Evolutionary conservation across 2,888 invertebrate species (phyloP), one percentile per base, ranked within the genome.

Genomic region (Archips crataeganus): DNA sequence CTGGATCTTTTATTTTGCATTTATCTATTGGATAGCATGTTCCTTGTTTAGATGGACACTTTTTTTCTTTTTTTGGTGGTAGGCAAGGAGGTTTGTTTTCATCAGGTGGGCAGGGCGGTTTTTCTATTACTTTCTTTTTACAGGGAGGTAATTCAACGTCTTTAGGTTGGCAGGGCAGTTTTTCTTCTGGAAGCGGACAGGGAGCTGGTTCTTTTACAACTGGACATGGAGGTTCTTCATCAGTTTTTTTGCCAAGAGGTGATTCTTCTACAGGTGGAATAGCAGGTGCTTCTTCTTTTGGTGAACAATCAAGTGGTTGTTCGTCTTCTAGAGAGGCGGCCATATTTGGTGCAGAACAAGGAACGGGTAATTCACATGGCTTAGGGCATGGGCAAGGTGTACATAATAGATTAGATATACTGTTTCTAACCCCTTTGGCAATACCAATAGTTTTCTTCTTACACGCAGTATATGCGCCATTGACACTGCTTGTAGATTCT

Each of bases 1-100:
- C 75, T 42, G 65, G 65, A 36, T 65, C 65, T 11, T 51, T 39
- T n/a, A 65, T 39, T 10, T 42, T 34, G 36, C 65, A 32, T 13
- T 63, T 63, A 32, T 13, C 13, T 32, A 11, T 11, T 32, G 63
- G 47, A 0, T n/a, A 1, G 36, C 60, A 60, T 1, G 2, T 36
- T 11, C 3, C 3, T 32, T 57, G 4, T 57, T 32, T 57, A 11
- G 57, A 11, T 47, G 47, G 63, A 47, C 63, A 63, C n/a, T n/a
- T 36, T 34, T 36, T 10, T 8, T 36, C 36, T 3, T 42, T 42
- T 60, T 8, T 36, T 60, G 57, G 57, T 9, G 60, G 45, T n/a
- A n/a, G 62, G 10, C 62, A 62, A 23, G 9, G 4, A n/a, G 62
- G 39, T 36, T 60, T 60, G 8, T 62, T 42, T 2, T 36, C n/a